phyloP scores from a whole-genome alignment of 2,113 vertebrate species.

The Calypte anna region DNA sequence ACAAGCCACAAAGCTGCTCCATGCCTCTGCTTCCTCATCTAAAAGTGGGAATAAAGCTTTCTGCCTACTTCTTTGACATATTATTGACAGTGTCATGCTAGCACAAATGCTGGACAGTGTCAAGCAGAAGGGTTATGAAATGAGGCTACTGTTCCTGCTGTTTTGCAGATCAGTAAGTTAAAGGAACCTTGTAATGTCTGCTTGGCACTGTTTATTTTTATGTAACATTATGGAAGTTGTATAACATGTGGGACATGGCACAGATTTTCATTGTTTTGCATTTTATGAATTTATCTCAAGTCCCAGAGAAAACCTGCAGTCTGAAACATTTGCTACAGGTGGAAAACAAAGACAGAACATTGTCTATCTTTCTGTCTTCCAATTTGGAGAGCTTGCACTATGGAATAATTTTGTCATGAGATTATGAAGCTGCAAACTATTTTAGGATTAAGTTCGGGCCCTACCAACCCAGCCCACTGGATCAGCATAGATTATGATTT shows the following conservation, averaged over 20 bases:
- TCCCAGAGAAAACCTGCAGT: background rate
- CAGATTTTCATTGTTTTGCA: background rate
- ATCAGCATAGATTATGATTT: background rate
- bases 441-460: background rate
- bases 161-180: background rate
- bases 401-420: constrained; percentile 39
- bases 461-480: background rate
- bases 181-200: background rate
- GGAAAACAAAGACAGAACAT: constrained; percentile 18
- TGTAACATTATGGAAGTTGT: constrained; percentile 4
- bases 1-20: background rate
- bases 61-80: background rate
- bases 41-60: background rate
- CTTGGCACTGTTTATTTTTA: constrained; percentile 17
- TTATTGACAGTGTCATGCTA: background rate
- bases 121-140: background rate
- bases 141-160: background rate
- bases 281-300: constrained; percentile 7
- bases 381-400: background rate
- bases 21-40: background rate
- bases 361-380: background rate
- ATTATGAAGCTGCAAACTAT: constrained; percentile 26
- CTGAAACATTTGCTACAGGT: constrained; percentile 6
- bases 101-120: background rate
- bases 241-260: constrained; percentile 15